Conservation (phyloP, 2,797 vertebrate genomes). For the Cottoperca gobio region DNA sequence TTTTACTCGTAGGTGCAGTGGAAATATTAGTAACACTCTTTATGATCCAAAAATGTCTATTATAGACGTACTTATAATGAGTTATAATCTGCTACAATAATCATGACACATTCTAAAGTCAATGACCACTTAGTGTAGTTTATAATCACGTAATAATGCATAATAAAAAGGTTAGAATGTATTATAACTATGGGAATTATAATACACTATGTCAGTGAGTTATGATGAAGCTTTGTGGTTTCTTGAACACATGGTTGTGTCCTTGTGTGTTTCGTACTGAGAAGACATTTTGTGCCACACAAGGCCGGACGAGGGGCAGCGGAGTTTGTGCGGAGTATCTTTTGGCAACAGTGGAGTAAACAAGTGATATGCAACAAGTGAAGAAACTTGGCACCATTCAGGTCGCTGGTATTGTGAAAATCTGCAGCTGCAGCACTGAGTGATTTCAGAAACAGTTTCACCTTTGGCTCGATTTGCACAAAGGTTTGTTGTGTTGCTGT, state of each 20-base stretch:
- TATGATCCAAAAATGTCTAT: too few species aligned
- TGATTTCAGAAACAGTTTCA: conserved; percentile 48
- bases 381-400: conserved; percentile 38
- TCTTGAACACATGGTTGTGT: too few species aligned
- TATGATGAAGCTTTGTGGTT: too few species aligned
- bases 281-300: not conserved
- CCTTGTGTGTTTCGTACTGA: not conserved
- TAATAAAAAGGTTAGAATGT: too few species aligned
- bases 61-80: too few species aligned
- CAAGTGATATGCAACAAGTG: conserved; percentile 25
- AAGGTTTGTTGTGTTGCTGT: conserved; percentile 7
- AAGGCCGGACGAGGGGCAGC: not conserved
- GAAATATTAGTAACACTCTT: too few species aligned
- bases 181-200: too few species aligned
- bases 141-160: too few species aligned
- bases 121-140: too few species aligned
- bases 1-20: not conserved
- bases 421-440: conserved; percentile 38
- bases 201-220: too few species aligned
- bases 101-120: too few species aligned
- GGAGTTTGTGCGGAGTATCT: not conserved
- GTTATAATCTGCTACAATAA: too few species aligned
- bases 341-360: conserved; percentile 25
- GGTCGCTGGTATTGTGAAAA: conserved; percentile 55
- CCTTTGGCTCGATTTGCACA: conserved; percentile 34